Evolutionary conservation across 2,797 vertebrate species (phyloP), one percentile per base, ranked within the genome.

Genomic region (Prionace glauca): DNA sequence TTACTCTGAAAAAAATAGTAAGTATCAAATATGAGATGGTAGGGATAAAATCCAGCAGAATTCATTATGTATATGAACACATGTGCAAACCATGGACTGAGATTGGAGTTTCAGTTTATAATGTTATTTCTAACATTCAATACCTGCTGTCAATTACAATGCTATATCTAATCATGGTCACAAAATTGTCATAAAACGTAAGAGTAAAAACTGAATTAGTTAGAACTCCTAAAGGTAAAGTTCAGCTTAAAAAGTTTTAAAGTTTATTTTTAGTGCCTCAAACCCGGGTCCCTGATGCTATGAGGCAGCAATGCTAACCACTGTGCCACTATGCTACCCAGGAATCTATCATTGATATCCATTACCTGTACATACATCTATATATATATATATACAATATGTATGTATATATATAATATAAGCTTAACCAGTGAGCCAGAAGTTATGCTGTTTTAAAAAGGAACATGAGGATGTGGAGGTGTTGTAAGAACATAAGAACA

Each of bases 1-100:
- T 56, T 95, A 95, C 71, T 77, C 93, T 14, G 7, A 60, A 14
- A 56, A 56, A 77, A 95, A 77, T 95, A 72, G 93, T 95, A 95
- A 45, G 67, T 95, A 95, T 77, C 71, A 95, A 72, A 14, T 1
- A 29, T 65, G 41, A 84, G 62, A 92, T 41, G n/a, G 62, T 41
- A 92, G 20, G n/a, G 65, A 69, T 65, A 69, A 91, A 91, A n/a
- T 90, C 29, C 16, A 65, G 60, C 32, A n/a, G 10, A 65, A 91
- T n/a, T 91, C 14, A 32, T 62, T 91, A 5, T 12, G n/a, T 5
- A n/a, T 65, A 65, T 62, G 8, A 65, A 62, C 1, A n/a, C 65
- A n/a, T n/a, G 10, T 69, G 24, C 62, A 92, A 18, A 92, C 41
- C 0, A 24, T 16, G 11, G 87, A 90, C 56, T 90, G 14, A 69